These are phyloP conservation scores for Nephrotoma appendiculata DNA, from an alignment of 2,888 invertebrate species.

Conservation along the genomic window DNA sequence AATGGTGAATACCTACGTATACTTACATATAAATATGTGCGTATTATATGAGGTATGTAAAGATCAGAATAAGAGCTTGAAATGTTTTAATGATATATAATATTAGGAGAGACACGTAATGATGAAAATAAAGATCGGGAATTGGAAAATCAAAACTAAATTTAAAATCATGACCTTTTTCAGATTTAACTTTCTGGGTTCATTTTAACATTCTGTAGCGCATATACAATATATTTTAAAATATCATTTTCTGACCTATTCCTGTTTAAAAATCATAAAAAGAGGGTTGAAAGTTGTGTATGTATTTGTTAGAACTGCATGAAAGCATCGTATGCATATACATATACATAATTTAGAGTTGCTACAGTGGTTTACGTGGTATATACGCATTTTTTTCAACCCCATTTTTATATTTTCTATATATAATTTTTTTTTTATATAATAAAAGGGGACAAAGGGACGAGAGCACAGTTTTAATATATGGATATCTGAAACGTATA, in stretches of 20 bases:
- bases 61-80: background rate
- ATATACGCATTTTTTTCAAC: background rate
- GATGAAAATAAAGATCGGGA: background rate
- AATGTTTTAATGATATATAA: background rate
- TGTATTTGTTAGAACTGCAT: background rate
- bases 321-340: background rate
- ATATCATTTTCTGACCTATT: constrained; percentile 1
- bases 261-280: background rate
- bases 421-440: background rate
- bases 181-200: background rate
- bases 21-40: background rate
- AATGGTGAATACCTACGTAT: background rate
- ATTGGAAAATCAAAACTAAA: background rate
- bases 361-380: background rate
- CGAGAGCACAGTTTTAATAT: background rate
- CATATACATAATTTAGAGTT: background rate
- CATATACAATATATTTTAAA: background rate
- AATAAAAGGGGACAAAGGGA: background rate
- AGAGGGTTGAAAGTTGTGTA: background rate
- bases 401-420: background rate
- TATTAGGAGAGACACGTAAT: background rate
- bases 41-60: background rate
- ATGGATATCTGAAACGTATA: background rate
- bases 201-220: background rate
- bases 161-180: background rate